Evolutionary conservation across 2,797 vertebrate species (phyloP).

Genomic region (Amblyraja radiata): DNA sequence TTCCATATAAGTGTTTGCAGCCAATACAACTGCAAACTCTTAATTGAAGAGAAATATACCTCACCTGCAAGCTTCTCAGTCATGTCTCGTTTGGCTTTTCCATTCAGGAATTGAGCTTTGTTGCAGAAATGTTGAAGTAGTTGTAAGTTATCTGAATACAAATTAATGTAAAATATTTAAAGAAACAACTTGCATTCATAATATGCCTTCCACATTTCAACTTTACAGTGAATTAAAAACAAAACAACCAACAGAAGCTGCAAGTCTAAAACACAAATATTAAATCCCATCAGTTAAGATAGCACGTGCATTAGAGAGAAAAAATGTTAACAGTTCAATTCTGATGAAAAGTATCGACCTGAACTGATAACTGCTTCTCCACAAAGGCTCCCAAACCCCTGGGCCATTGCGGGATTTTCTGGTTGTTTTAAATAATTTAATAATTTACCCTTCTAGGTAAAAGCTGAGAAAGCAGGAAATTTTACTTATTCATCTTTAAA

Average conservation of each 20-base stretch:
- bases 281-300: too few relatives aligned
- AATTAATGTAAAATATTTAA: not conserved
- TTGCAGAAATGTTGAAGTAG: slow-evolving; percentile 89
- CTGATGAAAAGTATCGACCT: too few relatives aligned
- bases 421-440: too few relatives aligned
- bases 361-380: too few relatives aligned
- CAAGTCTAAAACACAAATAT: too few relatives aligned
- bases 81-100: slow-evolving; percentile 86
- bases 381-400: too few relatives aligned
- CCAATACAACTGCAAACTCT: not conserved
- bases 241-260: too few relatives aligned
- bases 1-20: not conserved
- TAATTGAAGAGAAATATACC: not conserved
- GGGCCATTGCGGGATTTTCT: too few relatives aligned
- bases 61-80: slow-evolving; percentile 86
- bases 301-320: too few relatives aligned
- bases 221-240: not conserved
- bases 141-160: slow-evolving; percentile 67
- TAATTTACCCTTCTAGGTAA: too few relatives aligned
- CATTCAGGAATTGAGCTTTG: slow-evolving; percentile 84
- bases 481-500: not conserved
- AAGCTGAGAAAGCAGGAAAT: not conserved
- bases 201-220: not conserved
- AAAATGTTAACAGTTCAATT: too few relatives aligned
- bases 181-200: not conserved